Evolutionary conservation across 2,888 invertebrate species (phyloP).

Genomic region (Lucinisca nassula): DNA sequence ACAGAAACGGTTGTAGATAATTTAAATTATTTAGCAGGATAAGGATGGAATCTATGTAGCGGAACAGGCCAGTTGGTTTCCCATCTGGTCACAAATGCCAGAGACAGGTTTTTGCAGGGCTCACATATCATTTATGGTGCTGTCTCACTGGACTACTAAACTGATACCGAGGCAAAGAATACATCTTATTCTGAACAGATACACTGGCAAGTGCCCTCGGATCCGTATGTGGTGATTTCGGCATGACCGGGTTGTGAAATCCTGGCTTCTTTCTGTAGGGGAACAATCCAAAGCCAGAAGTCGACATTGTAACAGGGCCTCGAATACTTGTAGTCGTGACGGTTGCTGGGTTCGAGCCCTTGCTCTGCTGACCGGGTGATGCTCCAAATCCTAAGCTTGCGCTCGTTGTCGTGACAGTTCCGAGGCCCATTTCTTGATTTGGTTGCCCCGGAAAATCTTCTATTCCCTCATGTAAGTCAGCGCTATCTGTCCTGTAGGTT

Average conservation of each 20-base stretch:
- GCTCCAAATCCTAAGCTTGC: not conserved
- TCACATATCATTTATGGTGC: too few relatives aligned
- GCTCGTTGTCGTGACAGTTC: not conserved
- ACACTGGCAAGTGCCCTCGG: not conserved
- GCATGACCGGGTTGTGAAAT: not conserved
- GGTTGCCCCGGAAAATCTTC: not conserved
- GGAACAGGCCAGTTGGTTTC: too few relatives aligned
- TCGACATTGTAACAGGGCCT: not conserved
- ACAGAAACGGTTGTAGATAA: too few relatives aligned
- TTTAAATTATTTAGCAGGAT: too few relatives aligned
- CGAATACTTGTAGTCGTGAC: too few relatives aligned
- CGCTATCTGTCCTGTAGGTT: too few relatives aligned
- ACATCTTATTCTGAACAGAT: not conserved
- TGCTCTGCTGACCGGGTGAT: not conserved
- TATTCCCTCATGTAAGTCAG: too few relatives aligned
- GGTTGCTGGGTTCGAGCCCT: not conserved
- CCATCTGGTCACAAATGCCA: too few relatives aligned
- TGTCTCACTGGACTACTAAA: too few relatives aligned
- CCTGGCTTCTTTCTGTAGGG: not conserved
- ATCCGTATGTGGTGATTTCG: not conserved
- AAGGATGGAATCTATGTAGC: too few relatives aligned
- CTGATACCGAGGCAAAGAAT: not conserved
- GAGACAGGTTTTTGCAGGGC: too few relatives aligned
- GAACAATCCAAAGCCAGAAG: not conserved
- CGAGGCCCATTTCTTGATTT: not conserved